These are phyloP conservation scores for Sitobion miscanthi DNA, from an alignment of 1,140 invertebrate species.

Conservation along the genomic window DNA sequence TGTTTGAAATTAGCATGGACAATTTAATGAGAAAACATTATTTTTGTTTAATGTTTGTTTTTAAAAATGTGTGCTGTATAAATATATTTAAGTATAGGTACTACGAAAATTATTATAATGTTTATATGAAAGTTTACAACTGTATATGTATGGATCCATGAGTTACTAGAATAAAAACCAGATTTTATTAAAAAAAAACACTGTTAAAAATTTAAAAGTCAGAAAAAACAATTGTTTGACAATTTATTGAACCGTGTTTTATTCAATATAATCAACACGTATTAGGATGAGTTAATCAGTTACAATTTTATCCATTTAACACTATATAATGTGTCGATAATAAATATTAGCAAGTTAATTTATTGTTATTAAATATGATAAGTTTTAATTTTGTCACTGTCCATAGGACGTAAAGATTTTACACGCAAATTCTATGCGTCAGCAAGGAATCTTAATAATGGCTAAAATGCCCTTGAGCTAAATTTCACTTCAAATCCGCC, in stretches of 20 bases:
- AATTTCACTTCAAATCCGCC: conserved; percentile 25
- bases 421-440: not conserved
- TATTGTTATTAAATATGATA: not conserved
- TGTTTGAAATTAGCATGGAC: not conserved
- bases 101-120: too few species aligned
- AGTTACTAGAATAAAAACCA: not conserved
- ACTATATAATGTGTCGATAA: not conserved
- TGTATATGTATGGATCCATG: not conserved
- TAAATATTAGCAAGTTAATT: not conserved
- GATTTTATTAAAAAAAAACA: not conserved
- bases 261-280: not conserved
- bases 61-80: not conserved
- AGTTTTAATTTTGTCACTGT: not conserved
- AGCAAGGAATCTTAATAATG: not conserved
- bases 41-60: not conserved
- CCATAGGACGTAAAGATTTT: not conserved
- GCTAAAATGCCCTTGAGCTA: conserved; percentile 18
- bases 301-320: not conserved
- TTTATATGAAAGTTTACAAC: too few species aligned
- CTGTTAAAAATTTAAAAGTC: not conserved
- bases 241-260: not conserved
- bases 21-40: not conserved
- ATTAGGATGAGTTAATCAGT: not conserved
- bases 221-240: not conserved
- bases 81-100: not conserved